Base-by-base conservation (phyloP, 2,888 invertebrate genomes). In the Hemithea aestivaria region DNA sequence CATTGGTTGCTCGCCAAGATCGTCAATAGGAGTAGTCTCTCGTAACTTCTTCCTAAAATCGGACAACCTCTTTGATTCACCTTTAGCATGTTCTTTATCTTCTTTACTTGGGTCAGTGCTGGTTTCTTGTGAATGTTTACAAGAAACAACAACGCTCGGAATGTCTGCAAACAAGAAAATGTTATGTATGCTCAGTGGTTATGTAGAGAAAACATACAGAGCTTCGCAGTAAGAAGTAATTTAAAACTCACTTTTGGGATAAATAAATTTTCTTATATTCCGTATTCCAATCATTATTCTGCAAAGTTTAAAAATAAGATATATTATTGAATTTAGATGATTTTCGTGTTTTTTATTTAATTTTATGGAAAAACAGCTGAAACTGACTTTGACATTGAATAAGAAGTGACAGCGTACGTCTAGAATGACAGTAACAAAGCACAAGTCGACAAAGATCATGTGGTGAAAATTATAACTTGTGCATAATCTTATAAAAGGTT, bases 1-100 rank as follows among this genome's bases (percentile, higher is more conserved):
- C 6, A 90, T 89, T 23, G 91, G 87, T 41, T 93, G 89, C 63
- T 95, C 94, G 47, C 96, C 95, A 45, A 97, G 82, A 77, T 93
- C 93, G 20, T 90, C 91, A 70, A 91, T 83, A 7, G 90, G 88
- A 22, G 91, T 90, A 35, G 90, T 91, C 62, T 91, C 91, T 48
- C 94, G 90, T 41, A 94, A 71, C 69, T 94, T 95, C 66, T 93
- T 91, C 54, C 90, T 89, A 65, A 94, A 94, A 62, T 94, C 93
- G 45, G 90, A 75, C 62, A 94, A 45, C 46, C 87, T 59, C 52
- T 76, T 76, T 2, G 85, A 84, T 60, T 78, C 72, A 1, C 37
- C 49, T 36, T 72, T 73, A 25, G 61, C 57, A 6, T 53, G 11
- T 26, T 60, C 56, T 27, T 61, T 61, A 7, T 49, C 20, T 22